Percentiles rank a stretch among this genome's conserved stretches.
Conservation (phyloP, 2,113 vertebrate genomes). For the Colaptes auratus region DNA sequence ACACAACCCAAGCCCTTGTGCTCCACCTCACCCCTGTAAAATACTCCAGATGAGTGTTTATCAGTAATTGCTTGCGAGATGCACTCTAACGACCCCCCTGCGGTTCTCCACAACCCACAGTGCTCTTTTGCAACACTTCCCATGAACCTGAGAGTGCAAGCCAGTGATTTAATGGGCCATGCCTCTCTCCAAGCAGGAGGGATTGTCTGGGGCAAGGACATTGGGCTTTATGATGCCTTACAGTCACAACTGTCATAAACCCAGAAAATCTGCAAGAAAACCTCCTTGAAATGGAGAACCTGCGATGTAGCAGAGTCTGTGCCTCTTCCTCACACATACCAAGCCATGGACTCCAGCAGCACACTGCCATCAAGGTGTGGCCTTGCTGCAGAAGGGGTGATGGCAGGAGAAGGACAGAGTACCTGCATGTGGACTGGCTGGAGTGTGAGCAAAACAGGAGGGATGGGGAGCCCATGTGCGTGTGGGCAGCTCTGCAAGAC, state of each 20-base stretch:
- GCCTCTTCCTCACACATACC: rapidly evolving
- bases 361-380: background rate
- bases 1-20: background rate
- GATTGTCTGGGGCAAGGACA: background rate
- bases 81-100: background rate
- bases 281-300: background rate
- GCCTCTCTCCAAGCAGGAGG: background rate
- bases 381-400: background rate
- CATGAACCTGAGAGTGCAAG: background rate
- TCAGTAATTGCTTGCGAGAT: background rate
- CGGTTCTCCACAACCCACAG: background rate
- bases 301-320: background rate
- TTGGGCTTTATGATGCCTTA: background rate
- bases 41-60: background rate
- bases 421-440: background rate
- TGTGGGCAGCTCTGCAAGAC: background rate
- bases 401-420: background rate
- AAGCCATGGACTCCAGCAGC: background rate
- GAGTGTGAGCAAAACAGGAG: background rate
- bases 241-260: background rate
- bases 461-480: rapidly evolving
- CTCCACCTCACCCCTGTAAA: background rate
- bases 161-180: background rate
- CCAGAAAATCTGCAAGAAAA: background rate
- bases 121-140: background rate